These are phyloP conservation scores for Mionectes olivaceus DNA, from an alignment of 2,797 vertebrate species.

Conservation along the genomic window DNA sequence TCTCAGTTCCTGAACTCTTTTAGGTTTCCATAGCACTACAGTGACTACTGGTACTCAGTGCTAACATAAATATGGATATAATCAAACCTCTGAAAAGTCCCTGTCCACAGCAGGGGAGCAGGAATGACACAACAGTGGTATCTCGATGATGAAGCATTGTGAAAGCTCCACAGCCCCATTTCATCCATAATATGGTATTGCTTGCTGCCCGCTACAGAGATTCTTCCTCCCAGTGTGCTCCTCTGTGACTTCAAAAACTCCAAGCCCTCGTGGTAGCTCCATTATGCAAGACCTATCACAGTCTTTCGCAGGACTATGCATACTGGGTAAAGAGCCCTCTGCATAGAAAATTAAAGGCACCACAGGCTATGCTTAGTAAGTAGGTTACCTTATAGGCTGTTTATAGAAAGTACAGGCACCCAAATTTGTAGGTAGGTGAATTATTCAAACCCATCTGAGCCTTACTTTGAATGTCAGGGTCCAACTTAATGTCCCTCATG, in stretches of 20 bases:
- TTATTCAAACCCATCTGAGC: neutral
- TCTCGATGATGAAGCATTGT: rapidly evolving
- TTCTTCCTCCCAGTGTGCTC: neutral
- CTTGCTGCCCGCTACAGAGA: neutral
- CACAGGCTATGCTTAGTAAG: neutral
- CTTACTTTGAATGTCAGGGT: neutral
- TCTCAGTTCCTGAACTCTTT: neutral
- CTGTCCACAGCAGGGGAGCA: too few species aligned
- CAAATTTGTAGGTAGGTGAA: neutral
- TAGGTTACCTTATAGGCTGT: neutral
- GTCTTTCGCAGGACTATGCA: rapidly evolving
- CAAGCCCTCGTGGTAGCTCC: neutral
- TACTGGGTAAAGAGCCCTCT: neutral
- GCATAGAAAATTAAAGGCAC: neutral
- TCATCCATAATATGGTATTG: rapidly evolving
- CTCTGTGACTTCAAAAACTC: neutral
- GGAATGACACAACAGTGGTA: neutral
- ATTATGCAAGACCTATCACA: rapidly evolving
- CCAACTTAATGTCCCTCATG: neutral
- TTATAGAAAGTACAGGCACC: neutral
- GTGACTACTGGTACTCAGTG: neutral
- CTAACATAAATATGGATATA: neutral
- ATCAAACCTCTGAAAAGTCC: neutral
- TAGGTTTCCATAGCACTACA: neutral
- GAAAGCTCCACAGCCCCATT: neutral